Percentiles rank a stretch among this genome's conserved stretches.
Conservation (phyloP, 2,888 invertebrate species). For the Nasonia oneida region DNA sequence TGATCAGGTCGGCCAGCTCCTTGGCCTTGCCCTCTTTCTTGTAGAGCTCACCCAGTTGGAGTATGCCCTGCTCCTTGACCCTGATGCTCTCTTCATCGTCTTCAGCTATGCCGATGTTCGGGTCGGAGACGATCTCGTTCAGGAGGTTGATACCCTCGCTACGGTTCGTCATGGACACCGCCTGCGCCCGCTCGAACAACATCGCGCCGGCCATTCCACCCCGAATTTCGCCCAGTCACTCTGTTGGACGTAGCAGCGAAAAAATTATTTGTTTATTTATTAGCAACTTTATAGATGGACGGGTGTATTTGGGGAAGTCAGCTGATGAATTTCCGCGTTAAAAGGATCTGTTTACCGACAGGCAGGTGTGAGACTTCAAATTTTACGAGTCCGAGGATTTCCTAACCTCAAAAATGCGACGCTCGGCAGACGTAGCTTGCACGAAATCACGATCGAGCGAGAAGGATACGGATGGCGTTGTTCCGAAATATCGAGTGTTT, state of each 20-base stretch:
- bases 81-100: constrained; percentile 95
- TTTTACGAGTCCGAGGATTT: neutral
- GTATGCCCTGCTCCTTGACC: constrained; percentile 95
- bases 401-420: constrained; percentile 44
- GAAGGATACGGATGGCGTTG: neutral
- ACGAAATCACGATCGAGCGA: neutral
- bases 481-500: neutral
- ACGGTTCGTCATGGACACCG: constrained; percentile 87
- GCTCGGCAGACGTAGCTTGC: neutral
- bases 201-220: constrained; percentile 91
- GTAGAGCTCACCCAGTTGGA: constrained; percentile 94
- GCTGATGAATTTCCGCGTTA: neutral
- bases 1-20: constrained; percentile 94
- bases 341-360: neutral
- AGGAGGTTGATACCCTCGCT: constrained; percentile 88
- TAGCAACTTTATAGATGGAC: neutral
- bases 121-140: constrained; percentile 89
- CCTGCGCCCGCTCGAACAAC: constrained; percentile 92
- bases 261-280: constrained; percentile 12
- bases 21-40: constrained; percentile 97
- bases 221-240: constrained; percentile 62
- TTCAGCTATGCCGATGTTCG: constrained; percentile 87
- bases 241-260: neutral
- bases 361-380: neutral
- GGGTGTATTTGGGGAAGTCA: neutral